phyloP scores from a whole-genome alignment of 2,888 invertebrate genomes.

The Orthonevra nobilis region DNA sequence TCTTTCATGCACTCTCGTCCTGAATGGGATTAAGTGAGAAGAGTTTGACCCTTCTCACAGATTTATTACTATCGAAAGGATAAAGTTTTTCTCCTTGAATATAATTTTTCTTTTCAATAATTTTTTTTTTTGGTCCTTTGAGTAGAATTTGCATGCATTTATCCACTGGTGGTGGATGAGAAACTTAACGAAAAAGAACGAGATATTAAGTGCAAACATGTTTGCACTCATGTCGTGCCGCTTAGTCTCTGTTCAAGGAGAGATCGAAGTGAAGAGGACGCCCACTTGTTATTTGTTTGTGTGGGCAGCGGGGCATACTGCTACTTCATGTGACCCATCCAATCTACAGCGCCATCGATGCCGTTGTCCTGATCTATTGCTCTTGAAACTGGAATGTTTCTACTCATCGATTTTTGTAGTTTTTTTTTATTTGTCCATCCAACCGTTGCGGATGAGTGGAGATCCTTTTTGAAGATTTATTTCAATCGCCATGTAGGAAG shows the following conservation, averaged over 20 bases:
- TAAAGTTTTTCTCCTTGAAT: constrained; percentile 45
- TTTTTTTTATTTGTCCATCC: constrained; percentile 5
- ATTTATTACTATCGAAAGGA: constrained; percentile 62
- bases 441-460: constrained; percentile 37
- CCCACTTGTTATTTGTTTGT: constrained; percentile 17
- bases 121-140: not conserved
- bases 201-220: constrained; percentile 60
- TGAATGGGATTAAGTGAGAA: constrained; percentile 61
- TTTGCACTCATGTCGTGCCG: constrained; percentile 60
- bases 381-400: constrained; percentile 40
- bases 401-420: not conserved
- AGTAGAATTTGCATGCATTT: constrained; percentile 55
- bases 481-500: constrained; percentile 43
- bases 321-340: not conserved
- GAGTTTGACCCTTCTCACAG: constrained; percentile 58
- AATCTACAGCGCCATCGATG: not conserved
- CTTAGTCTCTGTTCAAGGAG: constrained; percentile 25
- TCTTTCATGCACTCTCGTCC: constrained; percentile 53
- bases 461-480: constrained; percentile 55
- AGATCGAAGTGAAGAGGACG: not conserved
- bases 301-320: not conserved
- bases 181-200: constrained; percentile 7
- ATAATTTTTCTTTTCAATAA: constrained; percentile 41
- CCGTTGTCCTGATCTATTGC: constrained; percentile 51
- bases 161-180: not conserved